Conservation (phyloP, 2,113 vertebrate species). For the Triplophysa rosa region DNA sequence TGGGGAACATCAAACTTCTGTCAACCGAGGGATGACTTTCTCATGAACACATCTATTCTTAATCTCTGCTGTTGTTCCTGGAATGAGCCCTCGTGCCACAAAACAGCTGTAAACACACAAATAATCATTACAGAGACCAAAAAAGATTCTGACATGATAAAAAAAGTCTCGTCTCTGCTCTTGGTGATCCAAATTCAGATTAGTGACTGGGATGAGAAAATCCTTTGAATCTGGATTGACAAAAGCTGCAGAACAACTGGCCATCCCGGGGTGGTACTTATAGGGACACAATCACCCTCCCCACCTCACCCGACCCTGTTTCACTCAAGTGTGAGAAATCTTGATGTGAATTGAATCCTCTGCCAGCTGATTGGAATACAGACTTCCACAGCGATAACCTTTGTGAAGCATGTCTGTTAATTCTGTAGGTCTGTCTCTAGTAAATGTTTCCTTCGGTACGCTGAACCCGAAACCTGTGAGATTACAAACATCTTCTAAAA, state of each 20-base stretch:
- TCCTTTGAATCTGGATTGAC: conserved; percentile 43
- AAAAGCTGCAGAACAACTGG: conserved; percentile 23
- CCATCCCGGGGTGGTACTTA: conserved; percentile 29
- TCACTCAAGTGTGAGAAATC: neutral
- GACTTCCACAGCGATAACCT: conserved; percentile 49
- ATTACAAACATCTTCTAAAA: neutral
- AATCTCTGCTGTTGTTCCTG: neutral
- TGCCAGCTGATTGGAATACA: conserved; percentile 1
- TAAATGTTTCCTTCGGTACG: neutral
- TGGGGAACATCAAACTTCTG: conserved; percentile 8
- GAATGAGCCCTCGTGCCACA: neutral
- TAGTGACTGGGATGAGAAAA: conserved; percentile 23
- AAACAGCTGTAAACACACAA: conserved; percentile 10
- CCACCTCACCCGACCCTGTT: neutral
- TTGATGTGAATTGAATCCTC: conserved; percentile 23
- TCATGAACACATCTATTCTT: neutral
- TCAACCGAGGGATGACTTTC: neutral
- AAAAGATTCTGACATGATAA: neutral
- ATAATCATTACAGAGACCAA: neutral
- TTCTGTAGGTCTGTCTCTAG: conserved; percentile 3
- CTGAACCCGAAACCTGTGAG: too few relatives aligned
- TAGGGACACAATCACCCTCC: neutral
- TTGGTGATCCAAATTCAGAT: conserved; percentile 54
- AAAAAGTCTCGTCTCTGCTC: conserved; percentile 11
- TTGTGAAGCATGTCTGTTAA: conserved; percentile 46